Percentiles rank a stretch among this genome's conserved stretches.
Evolutionary conservation across 1,140 invertebrate genomes (phyloP).

Genomic region (Aphaenogaster rudis): DNA sequence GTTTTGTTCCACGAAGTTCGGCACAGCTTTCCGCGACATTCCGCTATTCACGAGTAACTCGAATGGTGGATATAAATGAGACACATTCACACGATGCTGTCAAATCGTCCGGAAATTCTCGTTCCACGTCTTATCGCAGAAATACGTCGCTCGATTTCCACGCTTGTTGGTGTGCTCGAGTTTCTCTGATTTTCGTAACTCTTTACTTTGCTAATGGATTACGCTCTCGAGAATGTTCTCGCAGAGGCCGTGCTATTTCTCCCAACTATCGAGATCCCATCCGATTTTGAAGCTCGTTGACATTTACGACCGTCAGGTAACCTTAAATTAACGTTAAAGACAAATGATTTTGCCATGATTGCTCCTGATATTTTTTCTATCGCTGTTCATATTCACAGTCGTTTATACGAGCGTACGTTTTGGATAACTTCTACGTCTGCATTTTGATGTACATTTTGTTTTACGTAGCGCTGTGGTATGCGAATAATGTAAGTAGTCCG

Average conservation of each 20-base stretch:
- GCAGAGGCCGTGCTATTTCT: constrained; percentile 72
- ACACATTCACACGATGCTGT: constrained; percentile 24
- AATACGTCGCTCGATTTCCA: constrained; percentile 8
- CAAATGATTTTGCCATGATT: constrained; percentile 18
- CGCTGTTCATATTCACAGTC: constrained; percentile 72
- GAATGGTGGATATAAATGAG: constrained; percentile 7
- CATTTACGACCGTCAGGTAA: constrained; percentile 81
- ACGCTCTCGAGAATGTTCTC: constrained; percentile 74
- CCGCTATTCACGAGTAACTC: constrained; percentile 25
- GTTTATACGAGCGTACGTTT: constrained; percentile 81
- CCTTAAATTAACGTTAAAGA: not conserved
- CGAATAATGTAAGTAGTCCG: constrained; percentile 79
- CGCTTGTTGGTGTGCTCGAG: not conserved
- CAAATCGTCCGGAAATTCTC: constrained; percentile 41
- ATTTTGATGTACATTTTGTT: constrained; percentile 82
- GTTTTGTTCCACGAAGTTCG: constrained; percentile 33
- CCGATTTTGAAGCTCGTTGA: constrained; percentile 78
- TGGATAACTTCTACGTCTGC: constrained; percentile 81
- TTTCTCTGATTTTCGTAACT: constrained; percentile 25
- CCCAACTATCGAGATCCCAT: constrained; percentile 72
- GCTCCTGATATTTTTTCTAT: not conserved
- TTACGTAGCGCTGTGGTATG: constrained; percentile 82
- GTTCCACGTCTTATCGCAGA: constrained; percentile 30
- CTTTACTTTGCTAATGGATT: constrained; percentile 68
- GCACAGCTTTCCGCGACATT: constrained; percentile 3